Conservation (phyloP, 2,113 vertebrate species). For the Dipodomys spectabilis region DNA sequence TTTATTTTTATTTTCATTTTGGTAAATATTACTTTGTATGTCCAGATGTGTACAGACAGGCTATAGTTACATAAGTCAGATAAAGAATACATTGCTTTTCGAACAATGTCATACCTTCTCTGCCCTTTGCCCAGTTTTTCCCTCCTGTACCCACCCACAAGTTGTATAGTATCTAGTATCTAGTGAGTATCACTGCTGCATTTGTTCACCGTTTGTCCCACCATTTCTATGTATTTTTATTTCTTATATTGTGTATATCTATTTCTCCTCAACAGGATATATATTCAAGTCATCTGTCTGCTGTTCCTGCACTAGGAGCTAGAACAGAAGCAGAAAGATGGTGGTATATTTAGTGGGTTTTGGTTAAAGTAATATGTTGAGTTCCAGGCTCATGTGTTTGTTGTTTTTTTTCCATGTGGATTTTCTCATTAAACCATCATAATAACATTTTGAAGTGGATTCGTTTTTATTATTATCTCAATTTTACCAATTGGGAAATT, state of each 20-base stretch:
- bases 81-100: too few species aligned
- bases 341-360: not conserved
- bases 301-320: not conserved
- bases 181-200: too few species aligned
- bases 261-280: not conserved
- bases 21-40: too few species aligned
- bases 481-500: conserved; percentile 47
- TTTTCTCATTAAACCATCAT: conserved; percentile 46
- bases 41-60: too few species aligned
- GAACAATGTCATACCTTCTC: too few species aligned
- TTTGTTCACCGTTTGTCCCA: too few species aligned
- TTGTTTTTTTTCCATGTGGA: not conserved
- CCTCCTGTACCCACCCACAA: too few species aligned
- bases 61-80: too few species aligned
- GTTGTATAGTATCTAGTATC: too few species aligned
- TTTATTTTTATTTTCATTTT: not conserved
- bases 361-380: conserved; percentile 1
- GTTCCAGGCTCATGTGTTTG: not conserved
- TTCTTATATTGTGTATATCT: not conserved
- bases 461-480: conserved; percentile 57
- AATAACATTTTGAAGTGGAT: conserved; percentile 37
- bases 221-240: not conserved
- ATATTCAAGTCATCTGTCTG: not conserved
- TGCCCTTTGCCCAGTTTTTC: too few species aligned
- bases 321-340: not conserved